phyloP scores from a whole-genome alignment of 2,113 vertebrate species.

The Accipiter cooperii region DNA sequence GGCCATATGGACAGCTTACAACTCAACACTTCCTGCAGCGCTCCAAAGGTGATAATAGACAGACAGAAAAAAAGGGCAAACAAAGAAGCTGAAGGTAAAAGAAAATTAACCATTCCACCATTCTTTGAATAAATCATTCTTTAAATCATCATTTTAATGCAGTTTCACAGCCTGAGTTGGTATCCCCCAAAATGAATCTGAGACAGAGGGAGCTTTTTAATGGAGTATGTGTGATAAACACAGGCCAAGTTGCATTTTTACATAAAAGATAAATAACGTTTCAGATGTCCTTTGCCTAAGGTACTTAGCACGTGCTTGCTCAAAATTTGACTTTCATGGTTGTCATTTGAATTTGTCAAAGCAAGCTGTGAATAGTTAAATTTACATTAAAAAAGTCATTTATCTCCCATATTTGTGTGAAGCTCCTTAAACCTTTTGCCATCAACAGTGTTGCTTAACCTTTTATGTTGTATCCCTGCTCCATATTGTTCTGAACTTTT shows the following conservation, averaged over 20 bases:
- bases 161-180: not conserved
- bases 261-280: not conserved
- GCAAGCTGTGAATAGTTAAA: not conserved
- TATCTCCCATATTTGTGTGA: not conserved
- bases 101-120: not conserved
- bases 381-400: not conserved
- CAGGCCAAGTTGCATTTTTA: not conserved
- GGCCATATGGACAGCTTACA: not conserved
- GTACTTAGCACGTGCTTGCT: not conserved
- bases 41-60: not conserved
- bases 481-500: not conserved
- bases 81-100: not conserved
- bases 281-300: not conserved
- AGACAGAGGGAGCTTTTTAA: not conserved
- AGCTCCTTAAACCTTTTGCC: not conserved
- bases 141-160: not conserved
- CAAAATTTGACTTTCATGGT: slow-evolving; percentile 19
- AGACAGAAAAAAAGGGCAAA: not conserved
- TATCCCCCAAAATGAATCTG: not conserved
- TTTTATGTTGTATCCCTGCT: not conserved
- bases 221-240: not conserved
- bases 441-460: not conserved
- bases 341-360: slow-evolving; percentile 35
- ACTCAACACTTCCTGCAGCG: not conserved
- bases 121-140: not conserved